Conservation (phyloP, 2,797 vertebrate genomes). For the Falco novaeseelandiae region DNA sequence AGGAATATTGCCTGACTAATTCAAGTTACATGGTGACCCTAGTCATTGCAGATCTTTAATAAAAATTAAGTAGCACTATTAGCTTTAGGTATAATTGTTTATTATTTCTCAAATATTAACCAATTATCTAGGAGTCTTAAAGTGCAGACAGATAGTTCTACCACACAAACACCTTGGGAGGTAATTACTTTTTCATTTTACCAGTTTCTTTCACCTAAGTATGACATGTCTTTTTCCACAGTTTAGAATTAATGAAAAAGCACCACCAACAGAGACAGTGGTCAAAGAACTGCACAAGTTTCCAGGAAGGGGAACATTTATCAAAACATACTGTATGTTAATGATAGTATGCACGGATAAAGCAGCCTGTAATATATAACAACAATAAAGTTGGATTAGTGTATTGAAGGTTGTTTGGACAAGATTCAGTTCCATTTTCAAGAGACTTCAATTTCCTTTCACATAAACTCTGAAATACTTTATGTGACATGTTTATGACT, state of each 20-base stretch:
- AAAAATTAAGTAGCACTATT: not conserved
- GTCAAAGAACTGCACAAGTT: not conserved
- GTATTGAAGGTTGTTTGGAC: constrained; percentile 82
- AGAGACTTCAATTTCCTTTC: constrained; percentile 79
- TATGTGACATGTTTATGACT: constrained; percentile 73
- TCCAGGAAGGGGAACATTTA: constrained; percentile 61
- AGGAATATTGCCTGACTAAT: not conserved
- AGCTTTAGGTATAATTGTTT: constrained; percentile 9
- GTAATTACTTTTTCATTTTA: constrained; percentile 29
- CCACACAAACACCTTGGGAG: not conserved
- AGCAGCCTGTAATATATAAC: constrained; percentile 82
- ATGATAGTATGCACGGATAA: constrained; percentile 60
- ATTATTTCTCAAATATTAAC: constrained; percentile 41
- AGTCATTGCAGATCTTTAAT: not conserved
- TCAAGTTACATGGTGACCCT: not conserved
- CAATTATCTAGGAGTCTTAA: constrained; percentile 11
- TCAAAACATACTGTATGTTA: constrained; percentile 71
- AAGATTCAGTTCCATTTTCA: constrained; percentile 84
- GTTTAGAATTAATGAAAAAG: constrained; percentile 21
- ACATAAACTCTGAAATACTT: constrained; percentile 85
- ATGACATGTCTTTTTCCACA: not conserved
- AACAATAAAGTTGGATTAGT: constrained; percentile 80
- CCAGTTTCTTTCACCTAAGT: constrained; percentile 16
- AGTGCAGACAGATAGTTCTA: constrained; percentile 5
- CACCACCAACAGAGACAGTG: not conserved